These are phyloP conservation scores for Arbacia lixula DNA, from an alignment of 53 echinoderm and acorn worm genomes.

Conservation along the genomic window DNA sequence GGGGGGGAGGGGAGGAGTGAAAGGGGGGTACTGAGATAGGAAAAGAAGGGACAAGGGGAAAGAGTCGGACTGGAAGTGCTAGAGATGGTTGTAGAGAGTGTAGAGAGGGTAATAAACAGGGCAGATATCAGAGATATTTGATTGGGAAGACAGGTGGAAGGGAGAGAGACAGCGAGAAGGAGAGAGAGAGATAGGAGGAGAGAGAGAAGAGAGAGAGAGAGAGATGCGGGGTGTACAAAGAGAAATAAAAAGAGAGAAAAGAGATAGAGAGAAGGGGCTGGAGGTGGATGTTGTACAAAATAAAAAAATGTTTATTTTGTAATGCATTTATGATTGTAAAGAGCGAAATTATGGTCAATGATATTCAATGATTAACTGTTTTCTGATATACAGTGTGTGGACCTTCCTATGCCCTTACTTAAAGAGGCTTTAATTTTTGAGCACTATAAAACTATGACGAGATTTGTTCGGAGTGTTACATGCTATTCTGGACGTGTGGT, in stretches of 20 bases:
- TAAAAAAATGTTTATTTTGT: no score
- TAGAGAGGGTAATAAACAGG: neutral
- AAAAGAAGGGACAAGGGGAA: neutral
- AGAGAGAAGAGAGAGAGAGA: neutral
- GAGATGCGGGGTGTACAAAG: neutral
- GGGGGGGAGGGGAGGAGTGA: neutral
- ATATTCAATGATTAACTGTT: no score
- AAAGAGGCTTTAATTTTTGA: no score
- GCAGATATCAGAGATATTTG: no score
- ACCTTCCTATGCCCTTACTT: no score
- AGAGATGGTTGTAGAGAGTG: neutral
- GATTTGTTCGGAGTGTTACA: no score
- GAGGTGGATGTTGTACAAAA: no score
- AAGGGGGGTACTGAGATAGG: neutral
- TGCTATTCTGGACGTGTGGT: no score
- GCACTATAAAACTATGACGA: no score
- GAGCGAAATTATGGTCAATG: no score
- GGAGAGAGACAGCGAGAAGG: neutral
- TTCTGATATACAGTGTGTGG: no score
- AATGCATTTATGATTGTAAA: no score
- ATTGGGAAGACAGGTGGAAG: neutral
- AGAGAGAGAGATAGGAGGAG: conserved; percentile 6
- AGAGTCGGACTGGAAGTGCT: neutral
- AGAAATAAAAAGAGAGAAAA: neutral
- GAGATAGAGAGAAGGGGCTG: neutral